Evolutionary conservation across 2,888 invertebrate species (phyloP), one percentile per base, ranked within the genome.

Genomic region (Coecobrya sp.): DNA sequence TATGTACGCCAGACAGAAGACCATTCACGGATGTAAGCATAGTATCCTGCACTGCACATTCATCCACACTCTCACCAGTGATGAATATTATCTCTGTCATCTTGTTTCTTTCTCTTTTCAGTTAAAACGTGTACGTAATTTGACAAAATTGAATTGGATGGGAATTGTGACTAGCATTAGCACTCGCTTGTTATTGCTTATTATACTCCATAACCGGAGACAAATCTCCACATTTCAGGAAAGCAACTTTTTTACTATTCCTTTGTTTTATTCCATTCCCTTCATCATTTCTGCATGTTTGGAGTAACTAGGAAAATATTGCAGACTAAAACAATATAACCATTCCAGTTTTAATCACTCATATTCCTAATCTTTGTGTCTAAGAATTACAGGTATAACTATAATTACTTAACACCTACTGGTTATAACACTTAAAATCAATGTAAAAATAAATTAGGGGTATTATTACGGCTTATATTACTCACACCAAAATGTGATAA

Each of bases 61-160:
- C 16, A 7, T 70, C 70, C 8, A 19, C 16, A 42, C 70, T 70
- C 36, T 42, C 36, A 30, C 8, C 45, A 79, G 52, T 55, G 79
- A 52, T 79, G 52, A 55, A 27, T 25, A 55, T 10, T 73, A 42
- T 42, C 70, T 25, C 70, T 73, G 42, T 36, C 36, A 70, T 70
- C 55, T 52, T n/a, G 52, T 13, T 79, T 65, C 19, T 79, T 79
- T 79, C 30, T 22, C 0, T 55, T 79, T 49, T 76, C 49, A 1
- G 52, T 16, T 52, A 55, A 79, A 85, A 62, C 19, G 65, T 49
- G 27, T 62, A 19, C 22, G 49, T 49, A 13, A 49, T 49, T 45
- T 68, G 68, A 49, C 16, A n/a, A 68, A 85, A 85, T 85, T 85
- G 68, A 49, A 85, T 85, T 85, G 45, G 68, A 85, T 62, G 59